Conservation (phyloP, 2,888 invertebrate species). For the Xylophagus ater region DNA sequence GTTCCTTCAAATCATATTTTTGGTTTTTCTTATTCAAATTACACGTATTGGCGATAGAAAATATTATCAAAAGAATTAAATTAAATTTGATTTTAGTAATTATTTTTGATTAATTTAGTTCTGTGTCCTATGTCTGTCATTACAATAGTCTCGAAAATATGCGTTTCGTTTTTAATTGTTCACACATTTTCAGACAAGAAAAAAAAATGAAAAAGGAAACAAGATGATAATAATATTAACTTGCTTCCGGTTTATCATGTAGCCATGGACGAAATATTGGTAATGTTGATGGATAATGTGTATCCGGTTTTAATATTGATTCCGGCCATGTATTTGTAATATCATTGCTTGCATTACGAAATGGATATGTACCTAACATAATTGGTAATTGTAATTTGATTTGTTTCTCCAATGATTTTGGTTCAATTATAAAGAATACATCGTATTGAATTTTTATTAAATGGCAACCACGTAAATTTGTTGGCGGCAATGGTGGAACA, state of each 20-base stretch:
- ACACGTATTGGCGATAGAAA: no score
- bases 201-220: no score
- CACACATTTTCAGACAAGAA: no score
- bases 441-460: constrained; percentile 89
- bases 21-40: no score
- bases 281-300: constrained; percentile 85
- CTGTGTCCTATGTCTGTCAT: no score
- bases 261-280: constrained; percentile 87
- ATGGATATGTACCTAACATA: constrained; percentile 82
- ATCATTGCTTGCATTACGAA: constrained; percentile 54
- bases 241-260: constrained; percentile 47
- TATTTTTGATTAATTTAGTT: no score
- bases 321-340: constrained; percentile 46
- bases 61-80: no score
- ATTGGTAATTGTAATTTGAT: constrained; percentile 86
- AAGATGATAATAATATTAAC: no score
- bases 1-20: no score
- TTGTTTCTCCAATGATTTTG: constrained; percentile 83
- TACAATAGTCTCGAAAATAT: no score
- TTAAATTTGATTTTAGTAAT: no score
- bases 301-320: constrained; percentile 61
- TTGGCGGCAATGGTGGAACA: constrained; percentile 89
- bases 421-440: constrained; percentile 82
- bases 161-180: no score
- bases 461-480: constrained; percentile 86